Conservation (phyloP, 2,888 invertebrate genomes). For the Patella depressa region DNA sequence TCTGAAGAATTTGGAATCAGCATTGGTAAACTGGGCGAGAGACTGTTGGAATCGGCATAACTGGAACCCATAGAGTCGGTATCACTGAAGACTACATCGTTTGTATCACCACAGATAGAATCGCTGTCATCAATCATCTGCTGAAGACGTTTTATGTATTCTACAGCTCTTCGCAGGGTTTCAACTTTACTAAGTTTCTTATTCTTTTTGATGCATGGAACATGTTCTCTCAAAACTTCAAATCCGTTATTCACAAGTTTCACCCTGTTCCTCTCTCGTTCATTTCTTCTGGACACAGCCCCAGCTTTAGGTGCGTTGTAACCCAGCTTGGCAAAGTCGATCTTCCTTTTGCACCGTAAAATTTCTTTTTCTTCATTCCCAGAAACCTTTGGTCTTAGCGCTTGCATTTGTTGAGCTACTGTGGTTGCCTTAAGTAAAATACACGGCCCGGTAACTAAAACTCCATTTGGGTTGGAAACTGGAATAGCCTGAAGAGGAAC, state of each 20-base stretch:
- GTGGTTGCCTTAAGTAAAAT: conserved; percentile 57
- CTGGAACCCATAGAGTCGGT: neutral
- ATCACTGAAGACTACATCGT: neutral
- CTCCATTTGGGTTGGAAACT: conserved; percentile 13
- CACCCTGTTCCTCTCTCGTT: conserved; percentile 92
- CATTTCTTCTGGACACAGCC: conserved; percentile 87
- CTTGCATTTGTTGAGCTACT: conserved; percentile 61
- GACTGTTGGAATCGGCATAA: neutral
- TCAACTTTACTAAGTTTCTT: conserved; percentile 70
- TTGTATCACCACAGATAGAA: neutral
- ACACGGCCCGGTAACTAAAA: conserved; percentile 54
- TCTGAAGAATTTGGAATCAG: neutral
- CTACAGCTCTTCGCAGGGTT: conserved; percentile 64
- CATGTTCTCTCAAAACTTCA: conserved; percentile 65
- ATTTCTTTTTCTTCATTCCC: conserved; percentile 48
- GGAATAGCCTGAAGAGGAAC: conserved; percentile 3
- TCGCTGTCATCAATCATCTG: neutral
- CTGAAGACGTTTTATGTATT: conserved; percentile 65
- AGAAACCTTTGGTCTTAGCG: conserved; percentile 39
- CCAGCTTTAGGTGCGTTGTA: conserved; percentile 76
- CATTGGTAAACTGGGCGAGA: neutral
- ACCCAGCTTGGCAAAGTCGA: conserved; percentile 60
- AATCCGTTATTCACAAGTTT: conserved; percentile 78
- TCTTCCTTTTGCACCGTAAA: conserved; percentile 62
- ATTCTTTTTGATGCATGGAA: conserved; percentile 62